phyloP scores from a whole-genome alignment of 2,888 invertebrate genomes.

The Dicycla oo region DNA sequence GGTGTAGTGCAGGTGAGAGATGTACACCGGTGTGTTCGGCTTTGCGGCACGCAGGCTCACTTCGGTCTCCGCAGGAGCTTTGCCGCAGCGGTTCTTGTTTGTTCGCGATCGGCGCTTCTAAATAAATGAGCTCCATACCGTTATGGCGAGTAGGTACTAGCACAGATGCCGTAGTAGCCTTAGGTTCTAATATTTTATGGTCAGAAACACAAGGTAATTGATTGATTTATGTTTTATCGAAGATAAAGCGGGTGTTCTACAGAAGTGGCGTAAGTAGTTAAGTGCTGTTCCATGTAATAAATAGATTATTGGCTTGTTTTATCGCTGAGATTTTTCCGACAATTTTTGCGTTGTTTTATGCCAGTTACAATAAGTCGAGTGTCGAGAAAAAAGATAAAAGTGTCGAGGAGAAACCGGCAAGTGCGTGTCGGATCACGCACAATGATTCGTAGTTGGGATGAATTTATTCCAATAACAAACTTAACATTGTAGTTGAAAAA shows the following conservation, averaged over 20 bases:
- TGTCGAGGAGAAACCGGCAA: neutral
- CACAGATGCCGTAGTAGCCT: neutral
- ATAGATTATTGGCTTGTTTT: conserved; percentile 39
- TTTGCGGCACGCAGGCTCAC: too few relatives aligned
- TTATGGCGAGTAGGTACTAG: neutral
- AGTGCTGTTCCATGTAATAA: conserved; percentile 58
- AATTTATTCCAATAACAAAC: too few relatives aligned
- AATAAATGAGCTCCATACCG: too few relatives aligned
- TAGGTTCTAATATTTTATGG: conserved; percentile 54
- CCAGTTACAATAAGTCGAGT: conserved; percentile 3
- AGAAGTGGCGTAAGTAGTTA: conserved; percentile 47
- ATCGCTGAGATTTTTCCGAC: conserved; percentile 34
- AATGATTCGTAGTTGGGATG: too few relatives aligned
- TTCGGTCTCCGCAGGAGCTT: too few relatives aligned
- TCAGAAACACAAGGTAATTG: conserved; percentile 57
- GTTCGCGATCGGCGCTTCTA: too few relatives aligned
- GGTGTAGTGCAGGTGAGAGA: too few relatives aligned
- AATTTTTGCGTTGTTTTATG: conserved; percentile 34
- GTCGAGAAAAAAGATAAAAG: neutral
- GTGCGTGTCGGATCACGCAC: too few relatives aligned
- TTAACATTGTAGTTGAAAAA: too few relatives aligned
- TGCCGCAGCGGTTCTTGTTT: too few relatives aligned
- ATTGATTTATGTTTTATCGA: conserved; percentile 58
- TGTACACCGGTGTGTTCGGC: too few relatives aligned
- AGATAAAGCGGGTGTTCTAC: conserved; percentile 29